These are phyloP conservation scores for Gymnoscelis rufifasciata DNA, from an alignment of 2,888 invertebrate genomes.

Conservation along the genomic window DNA sequence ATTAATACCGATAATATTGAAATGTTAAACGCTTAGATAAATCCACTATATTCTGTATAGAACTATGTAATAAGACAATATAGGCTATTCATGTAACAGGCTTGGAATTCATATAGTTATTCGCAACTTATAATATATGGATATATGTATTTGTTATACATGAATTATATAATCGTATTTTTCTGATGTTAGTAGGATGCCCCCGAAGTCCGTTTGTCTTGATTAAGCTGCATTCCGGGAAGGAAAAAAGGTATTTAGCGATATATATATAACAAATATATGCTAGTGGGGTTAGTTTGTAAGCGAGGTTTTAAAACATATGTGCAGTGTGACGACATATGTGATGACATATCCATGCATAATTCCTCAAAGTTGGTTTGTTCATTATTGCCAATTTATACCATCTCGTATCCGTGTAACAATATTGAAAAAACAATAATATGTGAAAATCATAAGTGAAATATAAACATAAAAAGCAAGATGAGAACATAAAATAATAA, in stretches of 20 bases:
- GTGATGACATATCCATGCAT: slow-evolving; percentile 45
- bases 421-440: neutral
- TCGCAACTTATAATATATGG: slow-evolving; percentile 13
- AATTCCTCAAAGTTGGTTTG: slow-evolving; percentile 70
- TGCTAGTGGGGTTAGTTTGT: neutral
- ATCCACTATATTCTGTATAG: slow-evolving; percentile 43
- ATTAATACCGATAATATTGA: slow-evolving; percentile 45
- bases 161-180: slow-evolving; percentile 26
- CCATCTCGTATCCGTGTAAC: neutral
- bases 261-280: neutral
- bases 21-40: slow-evolving; percentile 42
- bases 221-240: slow-evolving; percentile 75
- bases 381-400: slow-evolving; percentile 6
- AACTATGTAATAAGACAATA: slow-evolving; percentile 31
- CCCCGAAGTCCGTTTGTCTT: slow-evolving; percentile 51
- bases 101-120: slow-evolving; percentile 6
- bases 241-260: slow-evolving; percentile 40
- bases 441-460: slow-evolving; percentile 10
- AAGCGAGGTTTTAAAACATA: slow-evolving; percentile 1
- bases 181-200: slow-evolving; percentile 43
- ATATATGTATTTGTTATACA: slow-evolving; percentile 16
- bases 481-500: slow-evolving; percentile 26
- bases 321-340: neutral
- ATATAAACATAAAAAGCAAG: slow-evolving; percentile 29
- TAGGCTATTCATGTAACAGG: slow-evolving; percentile 6